Percentiles rank a stretch among this genome's conserved stretches.
phyloP scores from a whole-genome alignment of 2,797 vertebrate species.

The Sebastes nivosus region DNA sequence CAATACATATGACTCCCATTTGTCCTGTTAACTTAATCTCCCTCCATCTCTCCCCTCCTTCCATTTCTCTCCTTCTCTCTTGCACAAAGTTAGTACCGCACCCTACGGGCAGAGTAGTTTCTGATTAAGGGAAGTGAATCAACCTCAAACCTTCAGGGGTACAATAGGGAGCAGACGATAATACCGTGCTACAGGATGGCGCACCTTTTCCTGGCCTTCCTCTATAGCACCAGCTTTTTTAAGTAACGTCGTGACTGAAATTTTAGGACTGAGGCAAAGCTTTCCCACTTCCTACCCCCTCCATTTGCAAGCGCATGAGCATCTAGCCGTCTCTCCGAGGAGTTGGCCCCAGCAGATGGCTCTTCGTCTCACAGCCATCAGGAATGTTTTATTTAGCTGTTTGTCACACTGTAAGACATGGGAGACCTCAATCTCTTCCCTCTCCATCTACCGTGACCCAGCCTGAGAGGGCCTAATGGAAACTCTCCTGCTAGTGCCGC shows the following conservation, averaged over 20 bases:
- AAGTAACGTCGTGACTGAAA: constrained; percentile 40
- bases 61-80: constrained; percentile 23
- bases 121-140: constrained; percentile 72
- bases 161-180: constrained; percentile 53
- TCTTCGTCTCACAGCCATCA: constrained; percentile 40
- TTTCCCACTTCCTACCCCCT: constrained; percentile 21
- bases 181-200: constrained; percentile 53
- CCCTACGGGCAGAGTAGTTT: constrained; percentile 45
- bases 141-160: constrained; percentile 45
- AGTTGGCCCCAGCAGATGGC: constrained; percentile 37
- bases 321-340: constrained; percentile 47
- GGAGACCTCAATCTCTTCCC: constrained; percentile 54
- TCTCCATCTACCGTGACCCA: constrained; percentile 50
- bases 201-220: constrained; percentile 64
- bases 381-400: constrained; percentile 59
- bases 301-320: constrained; percentile 31
- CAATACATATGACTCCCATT: constrained; percentile 65
- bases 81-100: constrained; percentile 42
- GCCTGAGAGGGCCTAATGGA: constrained; percentile 45
- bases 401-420: constrained; percentile 57
- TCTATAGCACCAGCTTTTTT: constrained; percentile 18
- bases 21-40: constrained; percentile 58
- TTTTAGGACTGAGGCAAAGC: constrained; percentile 16
- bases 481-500: constrained; percentile 40
- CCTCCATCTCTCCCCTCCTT: constrained; percentile 5